Evolutionary conservation across 30 jellyfish, hydroid and myxozoan species (phyloP).

Genomic region (Cassiopea andromeda): DNA sequence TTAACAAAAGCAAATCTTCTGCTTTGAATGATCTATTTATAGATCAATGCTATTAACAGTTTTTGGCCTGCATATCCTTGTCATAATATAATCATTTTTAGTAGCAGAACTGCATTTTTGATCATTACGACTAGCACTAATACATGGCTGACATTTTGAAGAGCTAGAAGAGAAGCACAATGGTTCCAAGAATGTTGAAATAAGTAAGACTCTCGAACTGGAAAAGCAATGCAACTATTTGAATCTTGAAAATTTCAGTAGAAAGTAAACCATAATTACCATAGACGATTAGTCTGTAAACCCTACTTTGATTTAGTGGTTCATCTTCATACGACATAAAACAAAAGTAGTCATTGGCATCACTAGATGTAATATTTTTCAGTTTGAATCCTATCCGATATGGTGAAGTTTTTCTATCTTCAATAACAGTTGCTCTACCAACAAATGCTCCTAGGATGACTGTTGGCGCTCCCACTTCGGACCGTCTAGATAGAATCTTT

Average conservation of each 20-base stretch:
- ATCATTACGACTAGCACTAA: too few relatives aligned
- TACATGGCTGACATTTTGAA: too few relatives aligned
- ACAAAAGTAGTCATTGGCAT: neutral
- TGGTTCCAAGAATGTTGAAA: too few relatives aligned
- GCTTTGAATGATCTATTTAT: too few relatives aligned
- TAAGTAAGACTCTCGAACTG: too few relatives aligned
- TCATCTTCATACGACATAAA: neutral
- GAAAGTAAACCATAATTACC: neutral
- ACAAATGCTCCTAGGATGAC: neutral
- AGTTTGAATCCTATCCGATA: conserved; percentile 6
- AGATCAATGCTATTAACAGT: too few relatives aligned
- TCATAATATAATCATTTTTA: too few relatives aligned
- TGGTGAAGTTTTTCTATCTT: neutral
- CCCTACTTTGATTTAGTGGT: neutral
- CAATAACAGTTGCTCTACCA: neutral
- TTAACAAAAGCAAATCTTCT: too few relatives aligned
- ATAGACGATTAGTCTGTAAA: neutral
- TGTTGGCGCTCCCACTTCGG: neutral
- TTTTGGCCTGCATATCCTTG: too few relatives aligned
- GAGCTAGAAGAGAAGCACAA: too few relatives aligned
- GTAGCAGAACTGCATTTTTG: too few relatives aligned
- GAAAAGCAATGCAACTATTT: too few relatives aligned
- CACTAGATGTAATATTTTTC: neutral
- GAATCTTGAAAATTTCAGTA: neutral
- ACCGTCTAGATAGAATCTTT: neutral